A percentile compares a stretch with the other conserved stretches of the same genome.
Conservation (phyloP, 1,140 invertebrate genomes). For the Meloidogyne floridensis region DNA sequence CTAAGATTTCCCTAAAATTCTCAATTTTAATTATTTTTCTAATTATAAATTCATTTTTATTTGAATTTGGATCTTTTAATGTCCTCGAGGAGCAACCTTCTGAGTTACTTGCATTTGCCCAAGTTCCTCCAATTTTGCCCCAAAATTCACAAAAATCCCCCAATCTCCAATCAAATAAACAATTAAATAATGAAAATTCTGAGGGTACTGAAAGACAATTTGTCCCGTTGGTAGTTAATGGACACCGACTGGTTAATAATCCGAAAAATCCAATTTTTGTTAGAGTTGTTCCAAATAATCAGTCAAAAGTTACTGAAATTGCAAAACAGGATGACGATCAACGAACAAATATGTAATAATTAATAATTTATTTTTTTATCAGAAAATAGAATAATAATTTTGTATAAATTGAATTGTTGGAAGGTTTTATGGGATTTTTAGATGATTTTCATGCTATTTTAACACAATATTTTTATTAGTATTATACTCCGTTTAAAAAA, state of each 20-base stretch:
- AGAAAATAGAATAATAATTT: no score
- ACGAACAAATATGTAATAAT: background rate
- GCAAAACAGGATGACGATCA: background rate
- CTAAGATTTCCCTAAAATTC: background rate
- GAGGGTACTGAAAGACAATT: background rate
- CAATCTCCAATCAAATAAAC: background rate
- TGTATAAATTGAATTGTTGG: no score
- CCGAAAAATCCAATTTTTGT: background rate
- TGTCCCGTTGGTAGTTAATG: background rate
- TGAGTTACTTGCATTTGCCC: background rate
- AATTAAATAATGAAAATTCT: background rate
- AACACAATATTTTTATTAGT: no score
- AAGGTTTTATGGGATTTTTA: no score
- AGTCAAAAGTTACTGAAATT: background rate
- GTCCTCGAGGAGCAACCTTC: background rate
- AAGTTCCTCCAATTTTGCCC: background rate
- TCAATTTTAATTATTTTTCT: background rate
- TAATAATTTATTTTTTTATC: no score
- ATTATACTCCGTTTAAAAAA: no score
- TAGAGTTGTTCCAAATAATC: background rate
- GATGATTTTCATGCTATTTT: no score
- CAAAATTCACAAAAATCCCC: slow-evolving; percentile 1
- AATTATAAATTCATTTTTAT: background rate
- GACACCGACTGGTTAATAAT: background rate
- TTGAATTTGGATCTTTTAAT: background rate